phyloP scores from a whole-genome alignment of 1,140 invertebrate species.

The Danaus plexippus region DNA sequence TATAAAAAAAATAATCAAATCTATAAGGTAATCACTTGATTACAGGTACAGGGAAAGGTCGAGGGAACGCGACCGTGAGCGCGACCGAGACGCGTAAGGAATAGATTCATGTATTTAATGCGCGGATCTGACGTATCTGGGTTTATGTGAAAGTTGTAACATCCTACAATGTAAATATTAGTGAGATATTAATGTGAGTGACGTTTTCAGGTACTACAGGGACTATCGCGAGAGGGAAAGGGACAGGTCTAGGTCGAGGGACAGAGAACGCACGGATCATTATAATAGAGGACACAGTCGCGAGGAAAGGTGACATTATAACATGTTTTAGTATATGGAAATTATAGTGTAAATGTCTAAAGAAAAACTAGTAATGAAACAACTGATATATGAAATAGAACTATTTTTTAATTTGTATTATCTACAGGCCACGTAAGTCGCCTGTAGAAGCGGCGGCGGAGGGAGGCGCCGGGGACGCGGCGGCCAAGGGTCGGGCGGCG shows the following conservation, averaged over 20 bases:
- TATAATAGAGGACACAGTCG: conserved; percentile 76
- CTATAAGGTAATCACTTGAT: conserved; percentile 36
- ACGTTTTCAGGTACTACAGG: conserved; percentile 64
- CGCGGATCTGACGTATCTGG: not conserved
- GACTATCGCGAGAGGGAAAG: conserved; percentile 74
- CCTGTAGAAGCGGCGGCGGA: conserved; percentile 64
- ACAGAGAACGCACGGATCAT: conserved; percentile 72
- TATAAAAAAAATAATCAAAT: conserved; percentile 13
- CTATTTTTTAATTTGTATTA: not conserved
- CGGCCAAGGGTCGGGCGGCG: conserved; percentile 74
- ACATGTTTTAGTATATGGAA: too few species aligned
- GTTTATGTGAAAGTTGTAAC: too few species aligned
- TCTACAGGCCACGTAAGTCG: conserved; percentile 74
- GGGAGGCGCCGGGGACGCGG: conserved; percentile 61
- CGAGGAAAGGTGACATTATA: conserved; percentile 78
- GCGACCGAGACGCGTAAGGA: conserved; percentile 77
- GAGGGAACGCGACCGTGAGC: conserved; percentile 77
- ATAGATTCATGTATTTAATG: conserved; percentile 7
- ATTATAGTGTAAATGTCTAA: too few species aligned
- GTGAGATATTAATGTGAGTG: too few species aligned
- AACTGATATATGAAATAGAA: too few species aligned
- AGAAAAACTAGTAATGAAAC: too few species aligned
- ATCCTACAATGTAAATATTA: too few species aligned
- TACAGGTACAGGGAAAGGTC: conserved; percentile 73
- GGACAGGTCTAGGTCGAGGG: conserved; percentile 71